These are phyloP conservation scores for Cydia fagiglandana DNA, from an alignment of 1,140 invertebrate genomes.

Conservation along the genomic window DNA sequence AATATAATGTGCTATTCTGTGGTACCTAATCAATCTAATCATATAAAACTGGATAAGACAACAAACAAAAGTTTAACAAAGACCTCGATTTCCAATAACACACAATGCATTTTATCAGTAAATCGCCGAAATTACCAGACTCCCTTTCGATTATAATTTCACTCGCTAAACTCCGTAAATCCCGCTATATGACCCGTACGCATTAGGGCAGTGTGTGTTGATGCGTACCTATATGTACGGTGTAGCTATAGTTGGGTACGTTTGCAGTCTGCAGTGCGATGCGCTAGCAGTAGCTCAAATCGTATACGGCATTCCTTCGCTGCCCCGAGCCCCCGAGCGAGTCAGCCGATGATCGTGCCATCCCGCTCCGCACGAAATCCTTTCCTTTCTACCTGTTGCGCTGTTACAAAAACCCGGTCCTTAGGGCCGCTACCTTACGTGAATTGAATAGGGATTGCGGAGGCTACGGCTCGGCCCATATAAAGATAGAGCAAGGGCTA, in stretches of 20 bases:
- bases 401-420: constrained; percentile 77
- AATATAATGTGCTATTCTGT: no score
- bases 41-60: neutral
- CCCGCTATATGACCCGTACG: constrained; percentile 78
- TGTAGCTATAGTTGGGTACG: constrained; percentile 50
- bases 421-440: constrained; percentile 78
- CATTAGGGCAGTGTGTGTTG: constrained; percentile 78
- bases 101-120: constrained; percentile 40
- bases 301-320: constrained; percentile 75
- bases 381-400: constrained; percentile 78
- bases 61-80: neutral
- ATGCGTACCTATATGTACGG: constrained; percentile 59
- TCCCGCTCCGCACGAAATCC: constrained; percentile 73
- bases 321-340: constrained; percentile 57
- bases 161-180: constrained; percentile 75
- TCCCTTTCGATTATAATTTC: constrained; percentile 79
- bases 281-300: constrained; percentile 72
- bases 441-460: constrained; percentile 75
- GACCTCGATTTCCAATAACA: constrained; percentile 3
- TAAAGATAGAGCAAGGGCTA: constrained; percentile 74
- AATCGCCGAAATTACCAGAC: constrained; percentile 73
- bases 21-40: no score
- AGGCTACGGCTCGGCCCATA: constrained; percentile 75
- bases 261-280: constrained; percentile 54
- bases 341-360: constrained; percentile 54